Conservation (phyloP, 2,888 invertebrate genomes). For the Gerris lacustris region DNA sequence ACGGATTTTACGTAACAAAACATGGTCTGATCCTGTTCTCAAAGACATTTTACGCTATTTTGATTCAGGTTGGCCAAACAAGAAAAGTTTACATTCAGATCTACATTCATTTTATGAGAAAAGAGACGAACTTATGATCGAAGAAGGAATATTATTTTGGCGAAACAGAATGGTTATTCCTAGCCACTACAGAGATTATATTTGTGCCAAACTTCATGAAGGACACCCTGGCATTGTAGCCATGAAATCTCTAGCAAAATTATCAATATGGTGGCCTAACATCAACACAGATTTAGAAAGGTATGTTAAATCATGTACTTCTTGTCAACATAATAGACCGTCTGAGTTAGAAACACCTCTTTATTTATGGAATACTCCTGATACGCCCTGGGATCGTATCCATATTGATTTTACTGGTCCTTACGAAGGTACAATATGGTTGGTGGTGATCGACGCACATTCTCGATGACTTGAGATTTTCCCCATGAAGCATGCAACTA, state of each 20-base stretch:
- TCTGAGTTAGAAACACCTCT: neutral
- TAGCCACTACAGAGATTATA: neutral
- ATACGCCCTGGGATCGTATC: neutral
- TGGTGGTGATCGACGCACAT: neutral
- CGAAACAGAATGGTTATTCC: neutral
- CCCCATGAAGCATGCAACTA: neutral
- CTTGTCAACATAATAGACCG: neutral
- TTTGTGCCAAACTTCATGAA: slow-evolving; percentile 1
- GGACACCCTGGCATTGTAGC: neutral
- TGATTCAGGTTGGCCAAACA: neutral
- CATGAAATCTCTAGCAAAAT: neutral
- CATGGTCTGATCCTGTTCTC: neutral
- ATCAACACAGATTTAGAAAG: neutral
- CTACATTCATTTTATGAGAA: neutral
- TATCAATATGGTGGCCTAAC: neutral
- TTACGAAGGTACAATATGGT: neutral
- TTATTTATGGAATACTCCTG: neutral
- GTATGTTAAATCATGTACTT: neutral
- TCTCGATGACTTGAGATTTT: neutral
- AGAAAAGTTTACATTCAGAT: neutral
- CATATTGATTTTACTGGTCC: neutral
- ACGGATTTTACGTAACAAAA: neutral
- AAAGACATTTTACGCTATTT: neutral
- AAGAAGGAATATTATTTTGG: neutral
- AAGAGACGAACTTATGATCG: neutral